Conservation (phyloP, 2,113 vertebrate species). For the Larimichthys crocea region DNA sequence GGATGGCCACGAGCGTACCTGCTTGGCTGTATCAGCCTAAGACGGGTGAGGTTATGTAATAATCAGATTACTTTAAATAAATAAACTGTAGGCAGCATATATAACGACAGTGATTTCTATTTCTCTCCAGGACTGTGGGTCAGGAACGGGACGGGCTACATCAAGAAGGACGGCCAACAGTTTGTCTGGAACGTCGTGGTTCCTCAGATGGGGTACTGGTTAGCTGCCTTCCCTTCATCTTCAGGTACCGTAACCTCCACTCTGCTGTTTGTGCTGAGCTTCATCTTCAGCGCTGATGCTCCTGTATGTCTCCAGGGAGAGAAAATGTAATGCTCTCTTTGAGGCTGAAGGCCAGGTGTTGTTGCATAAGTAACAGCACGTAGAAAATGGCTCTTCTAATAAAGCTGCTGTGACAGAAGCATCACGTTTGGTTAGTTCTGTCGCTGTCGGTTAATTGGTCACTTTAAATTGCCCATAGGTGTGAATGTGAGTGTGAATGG, state of each 20-base stretch:
- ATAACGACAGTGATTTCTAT: not conserved
- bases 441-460: too few relatives aligned
- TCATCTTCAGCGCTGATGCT: slow-evolving; percentile 1
- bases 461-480: too few relatives aligned
- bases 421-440: too few relatives aligned
- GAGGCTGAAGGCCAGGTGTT: not conserved
- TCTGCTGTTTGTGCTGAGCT: not conserved
- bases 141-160: slow-evolving; percentile 90
- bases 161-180: slow-evolving; percentile 89
- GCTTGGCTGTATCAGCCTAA: slow-evolving; percentile 91
- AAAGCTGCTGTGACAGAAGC: too few relatives aligned
- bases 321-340: not conserved
- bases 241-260: slow-evolving; percentile 70
- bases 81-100: not conserved
- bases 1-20: slow-evolving; percentile 88
- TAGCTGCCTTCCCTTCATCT: slow-evolving; percentile 90
- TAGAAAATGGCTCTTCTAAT: too few relatives aligned
- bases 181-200: slow-evolving; percentile 90
- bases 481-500: too few relatives aligned
- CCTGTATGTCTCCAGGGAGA: not conserved
- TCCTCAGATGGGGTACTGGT: slow-evolving; percentile 92
- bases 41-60: slow-evolving; percentile 80
- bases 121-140: slow-evolving; percentile 88
- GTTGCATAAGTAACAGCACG: not conserved
- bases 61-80: not conserved